Evolutionary conservation across 2,888 invertebrate genomes (phyloP), one percentile per base, ranked within the genome.

Genomic region (Dryobota labecula): DNA sequence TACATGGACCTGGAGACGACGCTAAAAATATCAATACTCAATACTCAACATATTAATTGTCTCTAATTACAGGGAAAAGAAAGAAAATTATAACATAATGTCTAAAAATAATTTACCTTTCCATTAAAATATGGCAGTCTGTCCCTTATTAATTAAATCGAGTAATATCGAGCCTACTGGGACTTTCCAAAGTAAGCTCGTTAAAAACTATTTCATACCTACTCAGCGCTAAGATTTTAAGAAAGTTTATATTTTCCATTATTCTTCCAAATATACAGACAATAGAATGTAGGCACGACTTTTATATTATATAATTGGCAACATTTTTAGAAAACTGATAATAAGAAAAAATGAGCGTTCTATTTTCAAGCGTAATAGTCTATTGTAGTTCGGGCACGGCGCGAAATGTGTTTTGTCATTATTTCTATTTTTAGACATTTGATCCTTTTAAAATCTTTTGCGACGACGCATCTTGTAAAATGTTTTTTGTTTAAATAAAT

Each of bases 101-200:
- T 15, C 62, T 56, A 20, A 66, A 77, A 58, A 63, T 49, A 63
- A 77, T 77, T 70, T 66, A 41, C 33, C 24, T 51, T 78, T 53
- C 27, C 27, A 49, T 61, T 64, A 43, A 67, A 67, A 47, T 49
- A 67, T 41, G 20, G 27, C 36, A 38, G 53, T 15, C 53, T 33
- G 71, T 68, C 64, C 45, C 18, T 49, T 45, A 30, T 61, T 82
- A 79, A 82, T 73, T 72, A 72, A 68, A 61, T 65, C 38, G 8
- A 51, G 27, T 57, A 64, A 76, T 57, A 65, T 69, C 15, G n/a
- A 53, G 49, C 64, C 63, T 53, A 8, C 38, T n/a, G 73, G 33
- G 67, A 49, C 30, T 56, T 53, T n/a, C 13, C 47, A 53, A 71
- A 75, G 63, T 30, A 30, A 53, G 20, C 57, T 68, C 61, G n/a